Evolutionary conservation across 2,888 invertebrate species (phyloP), one percentile per base, ranked within the genome.

Genomic region (Thalpophila matura): DNA sequence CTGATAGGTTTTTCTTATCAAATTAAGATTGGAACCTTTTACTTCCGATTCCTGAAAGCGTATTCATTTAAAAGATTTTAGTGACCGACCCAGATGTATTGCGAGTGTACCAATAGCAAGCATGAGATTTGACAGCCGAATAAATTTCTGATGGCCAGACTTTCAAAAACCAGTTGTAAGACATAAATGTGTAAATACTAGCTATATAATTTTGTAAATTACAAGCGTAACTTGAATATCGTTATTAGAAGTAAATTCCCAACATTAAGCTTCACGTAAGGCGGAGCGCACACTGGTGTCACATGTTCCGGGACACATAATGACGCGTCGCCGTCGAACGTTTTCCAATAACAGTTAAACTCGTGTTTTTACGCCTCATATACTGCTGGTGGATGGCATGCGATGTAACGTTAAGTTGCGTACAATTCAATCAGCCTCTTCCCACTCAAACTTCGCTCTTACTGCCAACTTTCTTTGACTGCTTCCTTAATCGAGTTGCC

Each of bases 401-500:
- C 73, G 68, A 72, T 82, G 77, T 79, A 65, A 75, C 79, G 74
- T 80, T 79, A 77, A 83, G 74, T 78, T 83, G 83, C 81, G 78
- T 85, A 83, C 84, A 87, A 89, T 89, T 88, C 86, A 88, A 90
- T 90, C 89, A 87, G 78, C 79, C 80, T 76, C 77, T 72, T 68
- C 80, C 83, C 82, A 79, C 82, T 82, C 83, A 83, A 86, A 88
- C 89, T 89, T 90, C 76, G 74, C 88, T 83, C 82, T 85, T 79
- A 79, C 79, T 80, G 79, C 74, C 85, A 91, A 91, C 87, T 91
- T 90, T 86, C 86, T 90, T 86, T 85, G 86, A 86, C 89, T 89
- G 87, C 86, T 85, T 86, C 83, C 88, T 88, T 91, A 92, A 92
- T 91, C 89, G 90, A 91, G 91, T 93, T 91, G 80, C 79, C 84